A percentile compares a stretch with the other conserved stretches of the same genome.
Conservation (phyloP, 2,797 vertebrate genomes). For the Antrozous pallidus region DNA sequence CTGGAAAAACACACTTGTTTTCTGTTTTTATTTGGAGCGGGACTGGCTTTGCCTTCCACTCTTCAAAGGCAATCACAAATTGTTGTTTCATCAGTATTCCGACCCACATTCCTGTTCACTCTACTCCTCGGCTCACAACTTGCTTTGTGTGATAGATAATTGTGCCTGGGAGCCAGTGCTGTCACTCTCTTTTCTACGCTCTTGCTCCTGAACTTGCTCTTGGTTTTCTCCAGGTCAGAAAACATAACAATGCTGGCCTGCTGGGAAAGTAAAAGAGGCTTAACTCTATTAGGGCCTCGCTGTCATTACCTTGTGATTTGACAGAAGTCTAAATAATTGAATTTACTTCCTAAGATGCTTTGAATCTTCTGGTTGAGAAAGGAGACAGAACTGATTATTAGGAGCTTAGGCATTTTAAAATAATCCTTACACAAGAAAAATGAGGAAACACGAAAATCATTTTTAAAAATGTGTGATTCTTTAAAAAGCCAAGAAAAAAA, state of each 20-base stretch:
- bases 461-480: slow-evolving; percentile 9
- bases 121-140: accelerated
- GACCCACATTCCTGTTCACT: neutral
- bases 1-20: neutral
- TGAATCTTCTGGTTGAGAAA: neutral
- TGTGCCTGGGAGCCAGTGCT: neutral
- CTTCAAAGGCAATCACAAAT: accelerated
- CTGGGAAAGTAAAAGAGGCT: neutral
- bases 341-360: neutral
- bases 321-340: neutral
- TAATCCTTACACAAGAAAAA: neutral
- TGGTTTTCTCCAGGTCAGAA: slow-evolving; percentile 9
- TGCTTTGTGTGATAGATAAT: neutral
- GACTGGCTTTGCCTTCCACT: neutral
- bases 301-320: neutral
- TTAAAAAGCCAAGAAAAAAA: neutral
- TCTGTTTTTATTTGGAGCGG: neutral
- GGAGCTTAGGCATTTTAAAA: slow-evolving; percentile 17
- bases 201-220: neutral
- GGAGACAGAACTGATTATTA: neutral
- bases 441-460: neutral
- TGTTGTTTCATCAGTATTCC: neutral
- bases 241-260: neutral
- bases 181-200: neutral
- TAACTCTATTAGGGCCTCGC: neutral